Conservation (phyloP, 2,797 vertebrate species). For the Gouania willdenowi region DNA sequence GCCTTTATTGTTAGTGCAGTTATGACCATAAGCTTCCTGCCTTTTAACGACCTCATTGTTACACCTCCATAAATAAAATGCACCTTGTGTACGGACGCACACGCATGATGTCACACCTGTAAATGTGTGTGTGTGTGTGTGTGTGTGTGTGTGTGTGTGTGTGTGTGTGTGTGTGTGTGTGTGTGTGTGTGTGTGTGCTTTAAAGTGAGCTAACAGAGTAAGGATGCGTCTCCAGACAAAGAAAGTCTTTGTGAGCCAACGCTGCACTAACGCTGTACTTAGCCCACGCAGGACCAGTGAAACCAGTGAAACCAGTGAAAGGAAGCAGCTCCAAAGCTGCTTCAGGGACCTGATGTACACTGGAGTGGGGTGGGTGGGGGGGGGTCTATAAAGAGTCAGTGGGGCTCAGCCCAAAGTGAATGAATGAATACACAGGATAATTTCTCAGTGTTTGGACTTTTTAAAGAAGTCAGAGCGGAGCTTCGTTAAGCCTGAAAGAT, state of each 20-base stretch:
- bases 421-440: too few relatives aligned
- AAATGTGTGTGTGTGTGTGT: neutral
- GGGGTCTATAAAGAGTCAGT: too few relatives aligned
- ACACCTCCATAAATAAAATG: neutral
- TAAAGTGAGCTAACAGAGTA: conserved; percentile 45
- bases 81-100: too few relatives aligned
- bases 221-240: conserved; percentile 44
- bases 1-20: conserved; percentile 40
- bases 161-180: conserved; percentile 4
- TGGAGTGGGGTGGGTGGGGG: too few relatives aligned
- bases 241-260: conserved; percentile 32
- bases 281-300: conserved; percentile 45
- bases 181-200: conserved; percentile 8
- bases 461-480: too few relatives aligned
- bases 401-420: too few relatives aligned
- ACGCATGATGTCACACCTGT: neutral
- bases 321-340: conserved; percentile 60
- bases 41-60: conserved; percentile 28
- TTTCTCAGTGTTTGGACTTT: too few relatives aligned
- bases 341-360: too few relatives aligned
- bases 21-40: conserved; percentile 47
- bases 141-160: neutral
- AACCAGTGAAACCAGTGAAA: conserved; percentile 46
- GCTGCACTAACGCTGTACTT: conserved; percentile 26
- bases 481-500: too few relatives aligned